Conservation (phyloP, 2,113 vertebrate species). For the Ceratotherium simum region DNA sequence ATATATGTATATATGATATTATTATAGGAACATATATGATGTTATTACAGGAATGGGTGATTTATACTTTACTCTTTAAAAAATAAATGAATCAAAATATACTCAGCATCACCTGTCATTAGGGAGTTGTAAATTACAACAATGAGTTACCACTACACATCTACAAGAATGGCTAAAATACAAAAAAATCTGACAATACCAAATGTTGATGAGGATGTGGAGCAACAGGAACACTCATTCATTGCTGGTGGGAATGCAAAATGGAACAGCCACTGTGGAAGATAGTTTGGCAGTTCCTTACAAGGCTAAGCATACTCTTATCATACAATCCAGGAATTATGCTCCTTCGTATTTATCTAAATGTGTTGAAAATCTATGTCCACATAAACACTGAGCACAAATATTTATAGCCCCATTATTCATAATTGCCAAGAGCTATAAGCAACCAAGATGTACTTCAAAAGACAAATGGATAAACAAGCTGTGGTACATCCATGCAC, state of each 20-base stretch:
- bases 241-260: not conserved
- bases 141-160: not conserved
- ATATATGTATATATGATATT: not conserved
- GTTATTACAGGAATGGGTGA: not conserved
- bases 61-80: not conserved
- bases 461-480: not conserved
- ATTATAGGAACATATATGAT: not conserved
- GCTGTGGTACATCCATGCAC: not conserved
- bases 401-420: not conserved
- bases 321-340: fast-evolving
- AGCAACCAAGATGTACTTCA: not conserved
- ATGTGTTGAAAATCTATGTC: not conserved
- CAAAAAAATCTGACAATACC: not conserved
- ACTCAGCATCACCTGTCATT: not conserved
- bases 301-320: not conserved
- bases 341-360: not conserved
- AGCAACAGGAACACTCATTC: not conserved
- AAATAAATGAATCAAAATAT: not conserved
- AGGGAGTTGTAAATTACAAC: not conserved
- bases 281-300: not conserved
- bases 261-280: fast-evolving
- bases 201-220: not conserved
- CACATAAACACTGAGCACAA: not conserved
- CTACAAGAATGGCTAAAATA: not conserved
- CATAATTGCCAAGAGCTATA: not conserved